Evolutionary conservation across 2,113 vertebrate species (phyloP), one percentile per base, ranked within the genome.

Genomic region (Nymphicus hollandicus): DNA sequence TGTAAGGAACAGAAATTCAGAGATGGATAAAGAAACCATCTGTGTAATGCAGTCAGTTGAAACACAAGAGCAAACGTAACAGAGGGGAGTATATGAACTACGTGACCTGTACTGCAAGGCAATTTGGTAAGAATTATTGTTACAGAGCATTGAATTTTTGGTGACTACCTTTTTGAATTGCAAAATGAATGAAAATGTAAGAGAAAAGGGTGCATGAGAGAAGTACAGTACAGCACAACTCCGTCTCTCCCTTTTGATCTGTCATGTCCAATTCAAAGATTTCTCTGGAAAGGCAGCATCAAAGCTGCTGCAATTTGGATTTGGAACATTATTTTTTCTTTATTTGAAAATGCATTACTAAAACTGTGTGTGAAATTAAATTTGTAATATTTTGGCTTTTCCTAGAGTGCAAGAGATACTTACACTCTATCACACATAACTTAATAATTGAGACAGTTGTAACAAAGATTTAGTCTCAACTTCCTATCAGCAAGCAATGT

Each of bases 61-160:
- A 96, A 74, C 81, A 70, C 29, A 49, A 64, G 76, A 91, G 68
- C 71, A 89, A 74, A 66, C 33, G 31, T 61, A 82, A 58, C 53
- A 89, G 81, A 64, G 52, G 44, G 74, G 49, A 93, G 41, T 66
- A 27, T 66, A 49, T 88, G 85, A 96, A 91, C 78, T 77, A 5
- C 56, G 43, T 74, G 74, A 95, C 94, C 89, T 85, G 43, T 91
- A 70, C 64, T 91, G 64, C 50, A 49, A 88, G 63, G 71, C 87
- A 94, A 65, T 95, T 85, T 72, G 71, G 15, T 93, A 74, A 72
- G 63, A 96, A 73, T 77, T 63, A 63, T 66, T 94, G 87, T 41
- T 95, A 89, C 29, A 91, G 89, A 96, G 82, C 79, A 88, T 5
- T 73, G 49, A 37, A 70, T 95, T 96, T 93, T 91, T 93, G 74